These are phyloP conservation scores for Linepithema humile DNA, from an alignment of 1,140 invertebrate genomes.

Conservation along the genomic window DNA sequence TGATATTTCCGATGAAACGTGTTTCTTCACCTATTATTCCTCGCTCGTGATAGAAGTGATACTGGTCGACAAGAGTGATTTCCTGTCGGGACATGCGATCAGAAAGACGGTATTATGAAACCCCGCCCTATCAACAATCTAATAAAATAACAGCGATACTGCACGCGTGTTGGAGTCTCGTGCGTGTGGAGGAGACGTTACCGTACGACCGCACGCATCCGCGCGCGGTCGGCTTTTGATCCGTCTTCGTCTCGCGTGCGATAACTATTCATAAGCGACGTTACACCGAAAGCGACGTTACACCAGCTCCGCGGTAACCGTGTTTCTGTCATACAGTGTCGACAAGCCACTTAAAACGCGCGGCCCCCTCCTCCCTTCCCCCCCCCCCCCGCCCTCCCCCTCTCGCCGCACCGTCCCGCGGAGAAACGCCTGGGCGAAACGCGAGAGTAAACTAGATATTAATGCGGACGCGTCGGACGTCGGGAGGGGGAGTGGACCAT, in stretches of 20 bases:
- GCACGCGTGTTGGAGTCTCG: neutral
- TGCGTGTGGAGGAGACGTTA: neutral
- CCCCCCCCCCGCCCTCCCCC: too few species aligned
- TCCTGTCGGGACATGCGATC: neutral
- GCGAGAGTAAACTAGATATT: constrained; percentile 73
- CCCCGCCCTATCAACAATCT: neutral
- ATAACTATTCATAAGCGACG: constrained; percentile 73
- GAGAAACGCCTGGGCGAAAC: constrained; percentile 55
- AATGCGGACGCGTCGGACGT: constrained; percentile 69
- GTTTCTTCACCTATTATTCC: neutral
- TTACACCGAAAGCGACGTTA: constrained; percentile 66
- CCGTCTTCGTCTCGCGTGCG: constrained; percentile 59
- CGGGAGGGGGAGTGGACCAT: constrained; percentile 67
- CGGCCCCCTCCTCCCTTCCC: neutral
- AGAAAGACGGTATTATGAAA: neutral
- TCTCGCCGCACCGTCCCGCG: constrained; percentile 4
- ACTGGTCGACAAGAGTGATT: constrained; percentile 2
- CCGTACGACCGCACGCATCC: constrained; percentile 1
- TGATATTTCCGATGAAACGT: neutral
- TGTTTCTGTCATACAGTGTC: constrained; percentile 72
- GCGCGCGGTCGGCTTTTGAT: constrained; percentile 36
- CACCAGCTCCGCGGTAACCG: constrained; percentile 69
- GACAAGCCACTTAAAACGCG: constrained; percentile 70
- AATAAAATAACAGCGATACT: constrained; percentile 37
- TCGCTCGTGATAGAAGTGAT: neutral